Evolutionary conservation across 1,140 invertebrate species (phyloP), one percentile per base, ranked within the genome.

Genomic region (Cydia splendana): DNA sequence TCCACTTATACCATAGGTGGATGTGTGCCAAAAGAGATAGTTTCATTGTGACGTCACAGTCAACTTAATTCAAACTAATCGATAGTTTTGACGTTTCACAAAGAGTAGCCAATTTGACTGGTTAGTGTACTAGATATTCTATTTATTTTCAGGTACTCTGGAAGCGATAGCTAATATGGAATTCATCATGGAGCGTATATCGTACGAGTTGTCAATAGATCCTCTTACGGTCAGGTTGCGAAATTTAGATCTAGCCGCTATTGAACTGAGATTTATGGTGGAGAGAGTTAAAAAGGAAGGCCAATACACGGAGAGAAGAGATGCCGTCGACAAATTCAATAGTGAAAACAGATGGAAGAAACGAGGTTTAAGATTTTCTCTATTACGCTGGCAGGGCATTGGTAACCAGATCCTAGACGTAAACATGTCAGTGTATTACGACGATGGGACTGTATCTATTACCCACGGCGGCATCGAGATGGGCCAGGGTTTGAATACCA

Each of bases 151-250:
- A 96, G 96, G 95, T 62, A 94, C 94, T 3, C 91, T 95, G 6
- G 96, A 97, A 92, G 95, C 88, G 34, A 89, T 96, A 12, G 94
- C 94, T n/a, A 93, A 96, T 86, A 95, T 95, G 30, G 98, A 98
- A 90, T 95, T 94, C 73, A 95, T 98, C 12, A 96, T 98, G 94
- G 97, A 98, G 80, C 96, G 97, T 84, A 96, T 98, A 80, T 95
- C 97, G 1, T 95, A 94, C 75, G 93, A 91, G 69, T 83, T 96
- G 13, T 93, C 94, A 1, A 91, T 95, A 77, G 97, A 98, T 93
- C 95, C 97, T 0, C 73, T 95, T 0, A 94, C 96, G 81, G 95
- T 97, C 0, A 93, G 95, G 69, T 79, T 95, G 65, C 89, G 89
- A 4, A 97, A 97, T 85, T 92, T 97, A 80, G 89, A 93, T 12